phyloP scores from a whole-genome alignment of 2,113 vertebrate species.

The Bostrychus sinensis region DNA sequence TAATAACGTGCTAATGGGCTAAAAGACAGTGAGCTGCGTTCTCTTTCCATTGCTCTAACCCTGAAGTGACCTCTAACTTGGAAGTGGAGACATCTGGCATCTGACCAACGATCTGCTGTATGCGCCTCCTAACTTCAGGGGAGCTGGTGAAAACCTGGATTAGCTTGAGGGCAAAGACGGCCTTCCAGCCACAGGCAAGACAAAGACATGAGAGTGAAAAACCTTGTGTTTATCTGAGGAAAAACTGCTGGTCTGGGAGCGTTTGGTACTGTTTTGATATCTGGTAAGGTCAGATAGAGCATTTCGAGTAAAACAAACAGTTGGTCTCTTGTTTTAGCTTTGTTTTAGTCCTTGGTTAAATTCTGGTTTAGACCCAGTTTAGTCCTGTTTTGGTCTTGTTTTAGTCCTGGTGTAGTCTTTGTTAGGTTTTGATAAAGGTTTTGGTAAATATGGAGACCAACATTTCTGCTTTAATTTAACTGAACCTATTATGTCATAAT shows the following conservation, averaged over 20 bases:
- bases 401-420: too few relatives aligned
- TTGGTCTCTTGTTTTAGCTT: too few relatives aligned
- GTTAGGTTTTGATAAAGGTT: too few relatives aligned
- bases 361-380: too few relatives aligned
- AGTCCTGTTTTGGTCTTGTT: too few relatives aligned
- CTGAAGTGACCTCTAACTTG: constrained; percentile 57
- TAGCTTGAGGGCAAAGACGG: constrained; percentile 39
- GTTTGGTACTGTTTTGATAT: neutral
- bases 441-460: too few relatives aligned
- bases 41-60: constrained; percentile 35
- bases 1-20: constrained; percentile 1
- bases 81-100: constrained; percentile 52
- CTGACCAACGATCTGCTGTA: constrained; percentile 43
- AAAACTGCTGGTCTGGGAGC: neutral
- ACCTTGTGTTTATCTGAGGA: constrained; percentile 28
- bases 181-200: constrained; percentile 17
- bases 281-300: too few relatives aligned
- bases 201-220: constrained; percentile 21
- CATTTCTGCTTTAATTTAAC: too few relatives aligned
- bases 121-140: constrained; percentile 38
- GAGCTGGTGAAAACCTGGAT: constrained; percentile 47
- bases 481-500: too few relatives aligned
- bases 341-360: too few relatives aligned
- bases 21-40: constrained; percentile 13
- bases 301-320: too few relatives aligned